Evolutionary conservation across 2,113 vertebrate genomes (phyloP).

Genomic region (Tragelaphus imberbis): DNA sequence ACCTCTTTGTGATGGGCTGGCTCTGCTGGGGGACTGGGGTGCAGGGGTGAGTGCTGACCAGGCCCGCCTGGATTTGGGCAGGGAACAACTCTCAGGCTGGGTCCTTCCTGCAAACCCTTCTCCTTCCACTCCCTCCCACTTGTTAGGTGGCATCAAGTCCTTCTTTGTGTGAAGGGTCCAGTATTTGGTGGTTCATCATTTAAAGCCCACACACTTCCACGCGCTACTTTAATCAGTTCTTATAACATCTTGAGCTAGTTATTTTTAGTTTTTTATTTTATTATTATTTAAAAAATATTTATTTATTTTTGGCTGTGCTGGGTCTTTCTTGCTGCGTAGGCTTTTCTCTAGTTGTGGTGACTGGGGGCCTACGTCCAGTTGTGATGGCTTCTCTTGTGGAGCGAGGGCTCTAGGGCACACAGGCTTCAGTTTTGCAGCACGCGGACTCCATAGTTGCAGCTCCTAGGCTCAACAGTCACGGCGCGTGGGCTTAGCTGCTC

Average conservation of each 20-base stretch:
- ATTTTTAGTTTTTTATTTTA: background rate
- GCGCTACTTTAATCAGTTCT: background rate
- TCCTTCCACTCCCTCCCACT: background rate
- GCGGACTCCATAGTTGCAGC: background rate
- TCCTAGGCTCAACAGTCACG: fast-evolving
- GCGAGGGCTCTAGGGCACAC: background rate
- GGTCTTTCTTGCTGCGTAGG: background rate
- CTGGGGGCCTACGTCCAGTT: background rate
- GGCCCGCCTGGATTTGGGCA: background rate
- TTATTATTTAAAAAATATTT: background rate
- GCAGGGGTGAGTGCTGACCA: background rate
- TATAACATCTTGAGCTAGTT: background rate
- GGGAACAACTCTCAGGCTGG: background rate
- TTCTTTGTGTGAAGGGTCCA: background rate
- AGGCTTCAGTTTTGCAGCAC: background rate
- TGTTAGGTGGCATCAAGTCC: background rate
- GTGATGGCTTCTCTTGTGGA: background rate
- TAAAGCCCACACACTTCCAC: background rate
- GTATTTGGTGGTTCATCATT: background rate
- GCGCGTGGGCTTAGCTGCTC: background rate
- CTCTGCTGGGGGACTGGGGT: too few species aligned
- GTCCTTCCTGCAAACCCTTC: background rate
- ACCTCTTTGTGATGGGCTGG: background rate
- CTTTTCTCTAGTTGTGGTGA: background rate
- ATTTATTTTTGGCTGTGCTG: background rate